A percentile compares a stretch with the other conserved stretches of the same genome.
phyloP scores from a whole-genome alignment of 2,113 vertebrate species.

The Lanius collurio region DNA sequence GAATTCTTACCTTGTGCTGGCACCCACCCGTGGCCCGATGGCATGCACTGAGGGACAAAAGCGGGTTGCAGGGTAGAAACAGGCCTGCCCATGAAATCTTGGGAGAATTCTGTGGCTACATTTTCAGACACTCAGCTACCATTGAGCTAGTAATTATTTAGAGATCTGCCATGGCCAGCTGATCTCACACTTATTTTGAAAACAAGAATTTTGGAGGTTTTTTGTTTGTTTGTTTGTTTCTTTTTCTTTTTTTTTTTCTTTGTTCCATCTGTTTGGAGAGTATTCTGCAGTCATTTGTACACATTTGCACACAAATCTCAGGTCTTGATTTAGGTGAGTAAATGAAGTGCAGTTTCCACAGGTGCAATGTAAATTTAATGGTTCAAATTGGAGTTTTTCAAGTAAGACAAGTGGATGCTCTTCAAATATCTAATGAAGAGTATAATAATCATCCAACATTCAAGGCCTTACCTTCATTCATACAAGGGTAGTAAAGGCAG shows the following conservation, averaged over 20 bases:
- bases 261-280: background rate
- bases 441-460: background rate
- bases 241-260: rapidly evolving
- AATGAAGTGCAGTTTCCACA: background rate
- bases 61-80: background rate
- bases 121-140: background rate
- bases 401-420: background rate
- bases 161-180: background rate
- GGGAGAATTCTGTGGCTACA: background rate
- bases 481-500: background rate
- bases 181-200: background rate
- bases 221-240: background rate
- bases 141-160: background rate
- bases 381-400: background rate
- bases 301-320: background rate
- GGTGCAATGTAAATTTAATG: background rate
- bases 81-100: background rate
- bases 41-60: background rate
- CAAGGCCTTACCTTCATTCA: background rate
- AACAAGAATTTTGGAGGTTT: background rate
- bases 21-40: background rate
- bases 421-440: background rate
- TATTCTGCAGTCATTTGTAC: background rate
- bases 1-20: background rate
- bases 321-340: background rate